These are phyloP conservation scores for Trichogramma dendrolimi DNA, from an alignment of 2,888 invertebrate genomes.

Conservation along the genomic window DNA sequence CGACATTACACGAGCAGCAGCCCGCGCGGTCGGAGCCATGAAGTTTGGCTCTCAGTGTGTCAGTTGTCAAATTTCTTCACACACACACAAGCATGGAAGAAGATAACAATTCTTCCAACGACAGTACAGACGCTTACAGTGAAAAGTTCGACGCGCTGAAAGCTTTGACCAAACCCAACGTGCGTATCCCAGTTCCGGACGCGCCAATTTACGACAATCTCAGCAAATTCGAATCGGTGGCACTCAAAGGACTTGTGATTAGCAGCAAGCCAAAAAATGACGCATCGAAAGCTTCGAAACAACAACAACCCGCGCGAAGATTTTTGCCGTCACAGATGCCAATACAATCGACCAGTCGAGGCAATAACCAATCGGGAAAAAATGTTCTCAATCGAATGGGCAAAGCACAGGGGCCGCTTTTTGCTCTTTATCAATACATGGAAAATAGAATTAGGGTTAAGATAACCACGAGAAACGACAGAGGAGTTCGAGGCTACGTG, in stretches of 20 bases:
- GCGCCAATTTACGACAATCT: constrained; percentile 69
- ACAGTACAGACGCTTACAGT: constrained; percentile 57
- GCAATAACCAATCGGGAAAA: constrained; percentile 35
- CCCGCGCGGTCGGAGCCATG: too few species aligned
- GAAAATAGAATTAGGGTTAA: constrained; percentile 61
- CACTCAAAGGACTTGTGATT: constrained; percentile 47
- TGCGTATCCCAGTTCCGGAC: constrained; percentile 56
- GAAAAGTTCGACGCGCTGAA: constrained; percentile 66
- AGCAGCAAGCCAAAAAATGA: constrained; percentile 4
- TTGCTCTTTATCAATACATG: constrained; percentile 60
- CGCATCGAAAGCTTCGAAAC: constrained; percentile 1
- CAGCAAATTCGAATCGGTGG: constrained; percentile 58
- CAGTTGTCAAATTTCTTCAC: too few species aligned
- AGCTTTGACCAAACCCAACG: constrained; percentile 61
- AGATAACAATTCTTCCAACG: constrained; percentile 38
- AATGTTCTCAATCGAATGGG: constrained; percentile 59
- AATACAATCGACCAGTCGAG: not conserved
- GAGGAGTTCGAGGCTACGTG: constrained; percentile 71
- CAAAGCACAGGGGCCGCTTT: constrained; percentile 60
- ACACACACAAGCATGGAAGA: constrained; percentile 25
- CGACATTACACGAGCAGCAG: too few species aligned
- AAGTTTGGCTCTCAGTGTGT: too few species aligned
- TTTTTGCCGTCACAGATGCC: constrained; percentile 38
- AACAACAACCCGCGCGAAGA: constrained; percentile 17
- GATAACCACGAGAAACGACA: constrained; percentile 69